Base-by-base conservation (phyloP, 2,113 vertebrate species). In the Mirza zaza region DNA sequence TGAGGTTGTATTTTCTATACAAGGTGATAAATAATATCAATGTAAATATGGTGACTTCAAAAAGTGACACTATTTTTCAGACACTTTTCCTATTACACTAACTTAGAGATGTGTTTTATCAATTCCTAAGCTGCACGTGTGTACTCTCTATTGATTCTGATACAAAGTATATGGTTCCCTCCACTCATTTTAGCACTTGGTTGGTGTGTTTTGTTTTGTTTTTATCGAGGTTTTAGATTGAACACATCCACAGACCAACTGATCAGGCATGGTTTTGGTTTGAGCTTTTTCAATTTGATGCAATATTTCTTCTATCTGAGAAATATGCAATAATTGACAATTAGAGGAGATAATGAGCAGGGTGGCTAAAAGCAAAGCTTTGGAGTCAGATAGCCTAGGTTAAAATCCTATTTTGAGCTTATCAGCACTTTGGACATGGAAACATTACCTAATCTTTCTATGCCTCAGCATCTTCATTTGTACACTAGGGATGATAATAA, bases 161-260 rank as follows among this genome's bases (percentile, higher is more conserved):
- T 36, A 39, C 34, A 79, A 63, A 87, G 32, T 70, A 57, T 85
- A 21, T 57, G 27, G 55, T 71, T 90, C 76, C 9, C 36, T 17
- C 50, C 42, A 94, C 57, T 81, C 5, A 71, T 87, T 92, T 92
- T 71, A 76, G 15, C 18, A 77, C 15, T 23, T 6, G 68, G 20
- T 29, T 82, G 55, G 20, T 57, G 7, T 55, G 52, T 55, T 18
- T 32, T 68, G 17, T 55, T 50, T 57, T 57, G 20, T 83, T 21
- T 90, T 94, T 81, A 87, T 86, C 55, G 61, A 88, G 42, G 67
- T 50, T 63, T 94, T 94, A 87, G 3, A 55, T 61, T 18, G 79
- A 90, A 94, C n/a, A 95, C 75, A 76, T 92, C 4, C 50, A 61
- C 52, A 80, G 88, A 63, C 20, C 20, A 77, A 65, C 6, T 32